Evolutionary conservation across 1,140 invertebrate genomes (phyloP), one percentile per base, ranked within the genome.

Genomic region (Pseudomyrmex pallidus): DNA sequence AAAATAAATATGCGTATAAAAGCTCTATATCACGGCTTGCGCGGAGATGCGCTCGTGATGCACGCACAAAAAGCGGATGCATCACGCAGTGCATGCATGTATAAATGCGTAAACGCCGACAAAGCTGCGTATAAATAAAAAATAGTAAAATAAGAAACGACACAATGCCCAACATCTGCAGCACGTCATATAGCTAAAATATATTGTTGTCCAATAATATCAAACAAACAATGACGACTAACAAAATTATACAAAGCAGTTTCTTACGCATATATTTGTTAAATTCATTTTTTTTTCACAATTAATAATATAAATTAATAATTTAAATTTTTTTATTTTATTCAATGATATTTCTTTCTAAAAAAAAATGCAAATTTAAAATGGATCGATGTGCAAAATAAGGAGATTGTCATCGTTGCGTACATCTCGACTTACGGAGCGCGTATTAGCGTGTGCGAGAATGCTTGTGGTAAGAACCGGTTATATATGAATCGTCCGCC

Each of bases 401-500:
- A 87, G 59, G 73, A 67, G 44, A 54, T 64, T 83, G 73, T 86
- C 74, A 63, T 73, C 62, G 63, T 46, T 70, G 46, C 62, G 62
- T 62, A 78, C 66, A 82, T 59, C 68, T 56, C 63, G 62, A 74
- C 67, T 59, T 73, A 59, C 25, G 83, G 76, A 54, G 22, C 73
- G 74, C 63, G 74, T 70, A 88, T 86, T 59, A 73, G 64, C 84
- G 80, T 84, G 76, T 84, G 86, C 73, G 74, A 61, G 84, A 84
- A 67, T 61, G 66, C 64, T 73, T 72, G 82, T 87, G 84, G 90
- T 88, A 91, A 91, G 90, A 92, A 93, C 92, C 92, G 92, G 92
- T 93, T 93, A 90, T 92, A 89, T 91, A 92, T 90, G 87, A 91
- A 92, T 89, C 90, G 83, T 92, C 90, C 88, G 87, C 89, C 88